Conservation (phyloP, 2,797 vertebrate genomes). For the Stomatorhinus walkeri region DNA sequence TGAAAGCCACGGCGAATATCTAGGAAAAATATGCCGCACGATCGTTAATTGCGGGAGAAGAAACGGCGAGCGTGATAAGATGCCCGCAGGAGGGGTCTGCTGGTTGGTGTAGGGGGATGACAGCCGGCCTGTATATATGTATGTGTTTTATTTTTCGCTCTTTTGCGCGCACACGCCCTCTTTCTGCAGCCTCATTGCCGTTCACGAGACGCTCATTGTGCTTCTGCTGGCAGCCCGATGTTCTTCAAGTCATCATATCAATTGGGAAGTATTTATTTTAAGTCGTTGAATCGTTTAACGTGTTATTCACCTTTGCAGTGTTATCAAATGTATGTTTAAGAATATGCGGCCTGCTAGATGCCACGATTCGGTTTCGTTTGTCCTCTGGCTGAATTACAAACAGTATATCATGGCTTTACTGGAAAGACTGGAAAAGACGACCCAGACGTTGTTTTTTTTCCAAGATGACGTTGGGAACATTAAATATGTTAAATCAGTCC, state of each 20-base stretch:
- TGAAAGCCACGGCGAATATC: not conserved
- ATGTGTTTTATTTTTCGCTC: not conserved
- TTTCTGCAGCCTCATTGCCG: not conserved
- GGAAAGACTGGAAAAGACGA: not conserved
- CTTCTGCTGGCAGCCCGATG: not conserved
- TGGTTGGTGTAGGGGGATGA: not conserved
- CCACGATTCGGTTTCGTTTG: not conserved
- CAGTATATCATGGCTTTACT: not conserved
- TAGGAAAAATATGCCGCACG: not conserved
- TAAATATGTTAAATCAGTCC: not conserved
- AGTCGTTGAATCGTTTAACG: not conserved
- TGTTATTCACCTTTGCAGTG: not conserved
- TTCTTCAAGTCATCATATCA: not conserved
- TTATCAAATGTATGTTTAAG: not conserved
- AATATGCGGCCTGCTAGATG: not conserved
- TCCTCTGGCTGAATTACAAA: not conserved
- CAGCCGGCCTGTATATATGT: not conserved
- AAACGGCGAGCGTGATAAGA: not conserved
- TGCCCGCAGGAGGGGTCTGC: not conserved
- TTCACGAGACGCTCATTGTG: not conserved
- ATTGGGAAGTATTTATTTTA: not conserved
- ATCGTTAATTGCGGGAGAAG: not conserved
- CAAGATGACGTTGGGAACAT: not conserved
- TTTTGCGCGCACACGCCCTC: not conserved
- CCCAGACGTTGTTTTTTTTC: not conserved